A percentile compares a stretch with the other conserved stretches of the same genome.
These are phyloP conservation scores for Pseudorasbora parva DNA, from an alignment of 2,113 vertebrate genomes.

Conservation along the genomic window DNA sequence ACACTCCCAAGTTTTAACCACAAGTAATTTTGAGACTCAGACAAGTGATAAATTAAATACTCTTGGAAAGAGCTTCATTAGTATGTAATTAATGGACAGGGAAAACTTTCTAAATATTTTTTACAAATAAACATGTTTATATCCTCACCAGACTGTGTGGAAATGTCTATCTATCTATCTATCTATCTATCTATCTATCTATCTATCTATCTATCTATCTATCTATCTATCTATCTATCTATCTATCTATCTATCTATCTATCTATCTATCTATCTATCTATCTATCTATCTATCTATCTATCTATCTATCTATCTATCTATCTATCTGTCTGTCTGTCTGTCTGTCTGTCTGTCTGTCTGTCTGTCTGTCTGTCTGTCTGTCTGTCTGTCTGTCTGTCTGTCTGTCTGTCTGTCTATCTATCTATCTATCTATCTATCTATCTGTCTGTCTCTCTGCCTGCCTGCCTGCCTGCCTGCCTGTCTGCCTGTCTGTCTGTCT, in stretches of 20 bases:
- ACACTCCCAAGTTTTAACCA: neutral
- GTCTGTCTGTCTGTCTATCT: no score
- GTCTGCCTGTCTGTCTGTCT: no score
- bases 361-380: neutral
- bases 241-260: neutral
- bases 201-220: slow-evolving; percentile 31
- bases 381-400: no score
- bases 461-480: no score
- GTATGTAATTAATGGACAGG: slow-evolving; percentile 22
- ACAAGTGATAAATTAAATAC: slow-evolving; percentile 19
- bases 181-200: neutral
- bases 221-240: neutral
- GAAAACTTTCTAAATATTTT: neutral
- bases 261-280: slow-evolving; percentile 51
- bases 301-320: no score
- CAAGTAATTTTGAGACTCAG: slow-evolving; percentile 2
- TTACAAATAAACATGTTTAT: slow-evolving; percentile 30
- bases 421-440: no score
- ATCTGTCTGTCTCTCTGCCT: no score
- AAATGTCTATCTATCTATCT: slow-evolving; percentile 40
- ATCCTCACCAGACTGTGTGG: slow-evolving; percentile 15
- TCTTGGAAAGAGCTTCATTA: slow-evolving; percentile 21
- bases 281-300: slow-evolving; percentile 23
- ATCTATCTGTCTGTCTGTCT: slow-evolving; percentile 39
- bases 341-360: slow-evolving; percentile 28